Evolutionary conservation across 2,888 invertebrate genomes (phyloP), one percentile per base, ranked within the genome.

Genomic region (Axea sp.): DNA sequence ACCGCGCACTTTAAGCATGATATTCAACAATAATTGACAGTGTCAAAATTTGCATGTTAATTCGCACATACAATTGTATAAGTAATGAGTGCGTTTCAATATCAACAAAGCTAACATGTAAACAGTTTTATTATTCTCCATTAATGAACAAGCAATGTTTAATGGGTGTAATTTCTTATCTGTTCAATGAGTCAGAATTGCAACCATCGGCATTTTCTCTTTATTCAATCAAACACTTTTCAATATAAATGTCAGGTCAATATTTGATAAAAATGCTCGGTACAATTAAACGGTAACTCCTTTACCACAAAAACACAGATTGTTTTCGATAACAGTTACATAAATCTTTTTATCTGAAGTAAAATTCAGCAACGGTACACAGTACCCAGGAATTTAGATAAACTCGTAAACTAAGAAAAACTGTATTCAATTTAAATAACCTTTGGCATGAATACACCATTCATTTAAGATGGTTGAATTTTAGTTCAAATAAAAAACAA

Each of bases 1-100:
- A 51, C 6, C n/a, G 26, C 11, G 2, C n/a, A 64, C 41, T 51
- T 51, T 33, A 31, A 31, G 33, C 41, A 17, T 26, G 24, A 49
- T 53, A 53, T 53, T 17, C 35, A 35, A 45, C 28, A 64, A 35
- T 64, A 45, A 64, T 64, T 53, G 45, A 49, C 45, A 33, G 30
- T 17, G 24, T 41, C 22, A 8, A 51, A 51, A 49, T 64, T 24
- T 33, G 24, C 64, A 51, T 51, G 33, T 64, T 43, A 51, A 64
- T 51, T 64, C 26, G 7, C 11, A 19, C 39, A 39, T 49, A 49
- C 11, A 17, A 35, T n/a, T 2, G 28, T 14, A 30, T 39, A 31
- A 49, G 22, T 30, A 49, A 51, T 43, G 41, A 64, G 43, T 43
- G 9, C 7, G 35, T 65, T 65, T 53, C 28, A 53, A 65, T 55